Evolutionary conservation across 2,888 invertebrate species (phyloP), one percentile per base, ranked within the genome.

Genomic region (Scaeva pyrastri): DNA sequence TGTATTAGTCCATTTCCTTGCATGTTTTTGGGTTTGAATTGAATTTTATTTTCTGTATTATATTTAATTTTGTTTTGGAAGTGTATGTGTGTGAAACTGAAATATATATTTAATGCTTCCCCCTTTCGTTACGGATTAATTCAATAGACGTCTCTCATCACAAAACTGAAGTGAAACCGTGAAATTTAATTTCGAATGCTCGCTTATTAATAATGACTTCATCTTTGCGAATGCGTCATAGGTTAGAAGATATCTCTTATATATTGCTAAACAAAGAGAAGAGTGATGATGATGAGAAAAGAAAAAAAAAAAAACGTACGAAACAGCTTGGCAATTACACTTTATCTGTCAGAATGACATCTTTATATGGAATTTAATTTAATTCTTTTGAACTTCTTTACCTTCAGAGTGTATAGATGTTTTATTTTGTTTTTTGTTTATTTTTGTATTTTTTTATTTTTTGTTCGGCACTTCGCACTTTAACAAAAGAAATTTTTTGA

Each of bases 191-290:
- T 82, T 74, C 74, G 58, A 66, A 82, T 86, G 86, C 82, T 86
- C 74, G 86, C 77, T 82, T 86, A 77, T 86, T 81, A 77, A 81
- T 81, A 85, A 86, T 82, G 82, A 82, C 82, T 82, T 86, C 82
- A 86, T 86, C 79, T 78, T 74, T 45, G 52, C 68, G 21, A 68
- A 66, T 81, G 86, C 50, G 74, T 39, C 56, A 52, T 19, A 58
- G 55, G 43, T 39, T 62, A 56, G 64, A 64, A 56, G 64, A 64
- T 64, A 48, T 48, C 19, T 31, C 31, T 31, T 31, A 31, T 31
- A 7, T 31, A 1, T 26, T 41, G 31, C 48, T 31, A 23, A 43
- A 70, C 73, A 83, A 74, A 78, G 64, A 72, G 23, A 43, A 43
- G 41, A 68, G 45, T 64, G 36, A 43, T 23, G 55, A 31, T 31